Percentiles rank a stretch among this genome's conserved stretches.
Evolutionary conservation across 2,797 vertebrate genomes (phyloP).

Genomic region (Psittacula derbiana): DNA sequence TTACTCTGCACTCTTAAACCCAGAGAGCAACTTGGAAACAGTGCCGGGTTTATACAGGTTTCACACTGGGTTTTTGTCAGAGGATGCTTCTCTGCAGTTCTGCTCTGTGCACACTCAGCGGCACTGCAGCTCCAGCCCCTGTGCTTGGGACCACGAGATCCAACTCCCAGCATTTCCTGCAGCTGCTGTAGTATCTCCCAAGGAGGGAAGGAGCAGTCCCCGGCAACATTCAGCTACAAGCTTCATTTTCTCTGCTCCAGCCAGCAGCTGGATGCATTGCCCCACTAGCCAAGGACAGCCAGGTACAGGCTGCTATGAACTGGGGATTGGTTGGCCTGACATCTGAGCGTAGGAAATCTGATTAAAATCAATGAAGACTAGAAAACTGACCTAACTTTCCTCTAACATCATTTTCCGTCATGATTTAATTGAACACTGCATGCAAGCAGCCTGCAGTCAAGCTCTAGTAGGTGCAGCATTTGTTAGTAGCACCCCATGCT

Average conservation of each 20-base stretch:
- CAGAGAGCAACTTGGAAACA: neutral
- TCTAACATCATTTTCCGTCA: neutral
- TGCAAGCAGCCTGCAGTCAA: neutral
- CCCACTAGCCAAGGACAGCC: fast-evolving
- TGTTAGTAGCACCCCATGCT: neutral
- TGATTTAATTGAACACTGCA: neutral
- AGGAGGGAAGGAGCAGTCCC: no score
- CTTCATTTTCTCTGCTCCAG: neutral
- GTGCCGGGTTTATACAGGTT: neutral
- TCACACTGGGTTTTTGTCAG: fast-evolving
- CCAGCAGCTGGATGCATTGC: neutral
- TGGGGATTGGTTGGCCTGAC: no score
- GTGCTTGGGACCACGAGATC: no score
- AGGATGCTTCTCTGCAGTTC: neutral
- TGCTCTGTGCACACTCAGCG: neutral
- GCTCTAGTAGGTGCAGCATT: neutral
- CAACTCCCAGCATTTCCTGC: neutral
- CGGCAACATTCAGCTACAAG: fast-evolving
- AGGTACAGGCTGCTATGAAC: fast-evolving
- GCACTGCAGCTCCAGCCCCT: neutral
- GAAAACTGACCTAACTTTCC: neutral
- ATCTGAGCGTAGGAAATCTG: neutral
- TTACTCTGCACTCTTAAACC: fast-evolving
- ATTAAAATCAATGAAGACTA: neutral
- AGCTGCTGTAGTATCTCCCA: fast-evolving